phyloP scores from a whole-genome alignment of 2,113 vertebrate genomes.

The Galbula dea region DNA sequence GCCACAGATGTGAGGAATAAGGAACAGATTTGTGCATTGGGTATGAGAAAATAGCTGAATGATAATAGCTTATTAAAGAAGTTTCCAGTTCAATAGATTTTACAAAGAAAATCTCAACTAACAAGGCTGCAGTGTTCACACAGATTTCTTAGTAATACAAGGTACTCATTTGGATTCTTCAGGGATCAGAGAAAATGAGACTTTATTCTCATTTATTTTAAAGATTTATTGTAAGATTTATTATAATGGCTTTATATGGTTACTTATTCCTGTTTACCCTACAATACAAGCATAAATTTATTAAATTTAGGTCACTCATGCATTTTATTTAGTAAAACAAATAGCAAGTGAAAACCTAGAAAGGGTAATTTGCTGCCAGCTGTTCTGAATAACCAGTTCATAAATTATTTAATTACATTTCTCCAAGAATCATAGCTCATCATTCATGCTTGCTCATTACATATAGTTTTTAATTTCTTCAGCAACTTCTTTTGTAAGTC shows the following conservation, averaged over 20 bases:
- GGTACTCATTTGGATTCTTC: neutral
- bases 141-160: neutral
- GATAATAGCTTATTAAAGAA: neutral
- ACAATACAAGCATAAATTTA: neutral
- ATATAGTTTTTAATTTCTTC: neutral
- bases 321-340: neutral
- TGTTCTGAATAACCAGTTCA: neutral
- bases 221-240: neutral
- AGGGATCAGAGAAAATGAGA: neutral
- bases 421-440: neutral
- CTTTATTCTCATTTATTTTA: neutral
- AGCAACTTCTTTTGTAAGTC: neutral
- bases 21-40: neutral
- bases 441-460: neutral
- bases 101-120: neutral
- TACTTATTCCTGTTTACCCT: neutral
- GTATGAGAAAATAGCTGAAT: neutral
- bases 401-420: slow-evolving; percentile 16
- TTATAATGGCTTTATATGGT: neutral
- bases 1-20: neutral
- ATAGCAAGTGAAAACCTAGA: slow-evolving; percentile 1
- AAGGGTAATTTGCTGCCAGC: slow-evolving; percentile 9
- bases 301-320: neutral
- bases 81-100: neutral
- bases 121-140: neutral